A percentile compares a stretch with the other conserved stretches of the same genome.
Conservation (phyloP, 2,113 vertebrate genomes). For the Cyprinodon brontotheroides region DNA sequence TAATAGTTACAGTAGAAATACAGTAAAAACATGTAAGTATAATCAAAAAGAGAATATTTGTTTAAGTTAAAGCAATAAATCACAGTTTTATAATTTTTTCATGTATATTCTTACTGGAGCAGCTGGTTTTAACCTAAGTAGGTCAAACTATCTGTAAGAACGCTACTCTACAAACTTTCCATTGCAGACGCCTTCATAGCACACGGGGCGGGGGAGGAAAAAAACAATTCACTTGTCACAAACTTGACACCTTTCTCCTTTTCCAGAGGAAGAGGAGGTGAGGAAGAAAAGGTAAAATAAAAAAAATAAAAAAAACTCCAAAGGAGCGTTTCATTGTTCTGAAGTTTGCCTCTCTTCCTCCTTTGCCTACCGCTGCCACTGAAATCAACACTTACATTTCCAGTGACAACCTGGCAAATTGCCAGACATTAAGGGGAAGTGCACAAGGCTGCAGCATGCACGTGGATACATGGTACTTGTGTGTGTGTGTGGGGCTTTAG, state of each 20-base stretch:
- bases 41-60: neutral
- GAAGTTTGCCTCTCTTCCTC: constrained; percentile 85
- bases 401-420: constrained; percentile 97
- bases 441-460: constrained; percentile 67
- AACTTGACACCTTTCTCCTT: constrained; percentile 78
- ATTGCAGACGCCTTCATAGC: constrained; percentile 61
- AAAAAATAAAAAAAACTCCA: constrained; percentile 56
- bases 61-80: neutral
- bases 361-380: constrained; percentile 88
- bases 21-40: neutral
- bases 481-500: constrained; percentile 20
- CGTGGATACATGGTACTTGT: constrained; percentile 24
- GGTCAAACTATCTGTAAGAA: constrained; percentile 77
- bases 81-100: neutral
- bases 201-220: constrained; percentile 22
- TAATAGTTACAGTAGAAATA: too few species aligned
- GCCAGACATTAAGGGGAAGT: constrained; percentile 96
- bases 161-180: constrained; percentile 70
- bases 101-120: neutral
- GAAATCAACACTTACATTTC: constrained; percentile 97
- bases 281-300: constrained; percentile 22
- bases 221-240: constrained; percentile 77
- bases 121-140: constrained; percentile 65
- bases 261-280: constrained; percentile 53
- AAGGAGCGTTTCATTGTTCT: constrained; percentile 89